phyloP scores from a whole-genome alignment of 2,888 invertebrate species.

The Ectobius pallidus region DNA sequence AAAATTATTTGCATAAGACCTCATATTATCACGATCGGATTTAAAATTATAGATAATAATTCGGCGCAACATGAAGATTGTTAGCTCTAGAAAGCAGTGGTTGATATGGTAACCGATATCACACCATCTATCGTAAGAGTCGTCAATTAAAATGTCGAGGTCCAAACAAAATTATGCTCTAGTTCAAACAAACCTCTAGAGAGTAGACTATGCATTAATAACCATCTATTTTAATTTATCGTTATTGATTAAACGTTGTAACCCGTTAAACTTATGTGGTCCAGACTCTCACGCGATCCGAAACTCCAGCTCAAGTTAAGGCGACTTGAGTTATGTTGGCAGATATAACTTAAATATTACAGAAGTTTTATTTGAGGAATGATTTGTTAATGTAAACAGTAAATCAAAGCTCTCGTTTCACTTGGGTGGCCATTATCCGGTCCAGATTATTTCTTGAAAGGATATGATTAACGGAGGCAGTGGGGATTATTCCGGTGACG shows the following conservation, averaged over 20 bases:
- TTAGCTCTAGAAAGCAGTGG: background rate
- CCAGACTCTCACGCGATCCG: background rate
- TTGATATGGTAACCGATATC: no score
- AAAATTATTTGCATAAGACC: no score
- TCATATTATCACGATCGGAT: no score
- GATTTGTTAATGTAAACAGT: conserved; percentile 3
- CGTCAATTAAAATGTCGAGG: conserved; percentile 13
- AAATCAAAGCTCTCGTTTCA: background rate
- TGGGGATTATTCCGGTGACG: conserved; percentile 14
- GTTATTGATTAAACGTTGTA: conserved; percentile 7
- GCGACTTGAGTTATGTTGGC: background rate
- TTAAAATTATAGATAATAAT: no score
- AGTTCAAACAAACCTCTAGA: conserved; percentile 10
- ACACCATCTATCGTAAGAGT: background rate
- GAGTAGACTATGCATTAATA: background rate
- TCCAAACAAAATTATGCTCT: conserved; percentile 5
- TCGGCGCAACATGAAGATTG: background rate
- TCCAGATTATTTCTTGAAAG: background rate
- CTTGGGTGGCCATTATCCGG: conserved; percentile 18
- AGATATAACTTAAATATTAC: background rate
- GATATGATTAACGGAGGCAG: conserved; percentile 15
- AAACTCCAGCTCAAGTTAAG: background rate
- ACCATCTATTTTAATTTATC: conserved; percentile 10
- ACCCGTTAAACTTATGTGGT: background rate
- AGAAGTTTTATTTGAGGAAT: background rate